Evolutionary conservation across 2,888 invertebrate genomes (phyloP), one percentile per base, ranked within the genome.

Genomic region (Luperina nickerlii): DNA sequence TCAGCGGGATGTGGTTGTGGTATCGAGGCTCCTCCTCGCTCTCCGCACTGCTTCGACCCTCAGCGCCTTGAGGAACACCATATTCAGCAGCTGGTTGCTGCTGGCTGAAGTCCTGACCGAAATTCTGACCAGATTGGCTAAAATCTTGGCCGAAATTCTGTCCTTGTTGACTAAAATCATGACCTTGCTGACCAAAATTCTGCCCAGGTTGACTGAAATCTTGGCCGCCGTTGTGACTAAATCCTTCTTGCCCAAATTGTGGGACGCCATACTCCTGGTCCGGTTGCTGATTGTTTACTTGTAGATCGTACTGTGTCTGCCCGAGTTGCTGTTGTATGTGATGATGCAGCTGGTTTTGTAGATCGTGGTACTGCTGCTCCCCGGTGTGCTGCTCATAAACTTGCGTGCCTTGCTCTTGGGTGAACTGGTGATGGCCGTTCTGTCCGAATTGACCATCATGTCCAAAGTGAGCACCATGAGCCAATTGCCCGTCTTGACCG

Each of bases 1-100:
- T 95, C 27, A 96, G 91, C 0, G 97, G 97, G 81, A 97, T 96
- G 90, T 97, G 97, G 86, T 97, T 96, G 87, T 95, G 96, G 88
- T 90, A 97, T 71, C 92, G 91, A 84, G 95, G 94, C 42, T 89
- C 81, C 32, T 91, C 91, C 0, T 85, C 87, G 0, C 90, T 92
- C 70, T 95, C 95, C 8, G 92, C 91, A 70, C 96, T 96, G 27
- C 96, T 94, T 0, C 85, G 87, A 27, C 96, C 96, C 73, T 96
- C 96, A n/a, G 94, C 92, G n/a, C 94, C 93, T 81, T 94, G 95
- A 2, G 95, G 95, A 11, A 90, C 88, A 5, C 96, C 96, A 76
- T 96, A 96, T 79, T 95, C 95, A 27, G 92, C 88, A 74, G 90
- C 88, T 8, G 92, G 89, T 83, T 92, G 90, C 54, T 91, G 92